Base-by-base conservation (phyloP, 2,888 invertebrate genomes). In the Amblyteles armatorius region DNA sequence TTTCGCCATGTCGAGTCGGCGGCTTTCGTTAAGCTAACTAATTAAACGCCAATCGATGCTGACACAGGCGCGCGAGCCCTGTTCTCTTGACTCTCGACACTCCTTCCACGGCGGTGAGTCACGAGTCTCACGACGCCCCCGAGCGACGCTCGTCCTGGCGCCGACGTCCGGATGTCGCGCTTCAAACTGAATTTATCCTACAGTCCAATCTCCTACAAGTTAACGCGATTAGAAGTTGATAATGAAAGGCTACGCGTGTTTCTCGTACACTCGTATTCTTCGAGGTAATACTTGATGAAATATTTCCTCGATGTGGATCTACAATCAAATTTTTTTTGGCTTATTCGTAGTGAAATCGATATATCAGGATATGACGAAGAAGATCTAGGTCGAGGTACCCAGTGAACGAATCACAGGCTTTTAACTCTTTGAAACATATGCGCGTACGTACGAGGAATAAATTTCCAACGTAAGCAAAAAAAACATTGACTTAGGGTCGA, bases 1-100 rank as follows among this genome's bases (percentile, higher is more conserved):
- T 33, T 33, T 52, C 71, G 3, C 40, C 52, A 6, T 33, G 22
- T 74, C 55, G 78, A 55, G 73, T 76, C 84, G 83, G 71, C 87
- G 88, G 88, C 89, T 90, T 91, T 91, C 91, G 92, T 92, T 91
- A 91, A 91, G 90, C 91, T 88, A 91, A 92, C 92, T 92, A 92
- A 93, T 93, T 92, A 92, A 93, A 92, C 89, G 90, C 89, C 91
- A 91, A 92, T 92, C 91, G 86, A 88, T 83, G 67, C 84, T 71
- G 71, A 71, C 78, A 63, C 48, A 48, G 29, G 29, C 19, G 22
- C 33, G 79, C 48, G 36, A 29, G 11, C 48, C 26, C 11, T 57
- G 55, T 57, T 44, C 26, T 73, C 72, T 57, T 44, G 40, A 57
- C 55, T 81, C 76, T 79, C 80, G 83, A 85, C 83, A 73, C 79